Conservation (phyloP, 2,797 vertebrate genomes). For the Sebastes flavidus region DNA sequence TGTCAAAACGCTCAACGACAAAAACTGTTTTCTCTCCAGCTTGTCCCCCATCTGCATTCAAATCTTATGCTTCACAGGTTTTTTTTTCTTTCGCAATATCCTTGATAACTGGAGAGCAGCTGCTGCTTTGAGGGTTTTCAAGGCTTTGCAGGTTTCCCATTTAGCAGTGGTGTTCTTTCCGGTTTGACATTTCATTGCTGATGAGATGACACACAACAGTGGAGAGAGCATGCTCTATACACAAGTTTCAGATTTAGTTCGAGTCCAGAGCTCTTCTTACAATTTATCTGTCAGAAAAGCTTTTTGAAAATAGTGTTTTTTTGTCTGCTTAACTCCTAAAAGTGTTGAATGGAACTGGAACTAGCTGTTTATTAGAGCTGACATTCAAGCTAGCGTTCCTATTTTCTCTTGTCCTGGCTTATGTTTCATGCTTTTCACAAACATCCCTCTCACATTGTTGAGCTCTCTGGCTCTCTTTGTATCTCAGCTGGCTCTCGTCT, state of each 20-base stretch:
- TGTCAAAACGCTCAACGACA: neutral
- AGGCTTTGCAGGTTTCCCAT: slow-evolving; percentile 6
- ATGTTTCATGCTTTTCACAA: neutral
- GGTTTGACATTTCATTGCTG: neutral
- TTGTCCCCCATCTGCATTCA: slow-evolving; percentile 3
- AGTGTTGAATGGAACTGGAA: neutral
- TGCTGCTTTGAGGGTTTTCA: neutral
- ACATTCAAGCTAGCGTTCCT: neutral
- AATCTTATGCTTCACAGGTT: neutral
- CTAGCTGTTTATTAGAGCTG: neutral
- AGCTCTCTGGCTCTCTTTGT: neutral
- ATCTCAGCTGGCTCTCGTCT: neutral
- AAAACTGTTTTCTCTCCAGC: neutral
- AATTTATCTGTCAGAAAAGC: neutral
- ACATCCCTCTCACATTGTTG: neutral
- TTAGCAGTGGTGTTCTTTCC: neutral
- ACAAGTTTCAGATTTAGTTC: neutral
- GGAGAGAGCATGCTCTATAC: neutral
- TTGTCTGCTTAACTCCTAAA: neutral
- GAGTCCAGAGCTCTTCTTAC: neutral
- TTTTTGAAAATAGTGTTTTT: neutral
- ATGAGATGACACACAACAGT: neutral
- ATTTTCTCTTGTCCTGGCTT: neutral
- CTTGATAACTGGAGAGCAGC: neutral
- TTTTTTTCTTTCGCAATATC: neutral